Base-by-base conservation (phyloP, 2,888 invertebrate species). In the Drosophila niveifrons region DNA sequence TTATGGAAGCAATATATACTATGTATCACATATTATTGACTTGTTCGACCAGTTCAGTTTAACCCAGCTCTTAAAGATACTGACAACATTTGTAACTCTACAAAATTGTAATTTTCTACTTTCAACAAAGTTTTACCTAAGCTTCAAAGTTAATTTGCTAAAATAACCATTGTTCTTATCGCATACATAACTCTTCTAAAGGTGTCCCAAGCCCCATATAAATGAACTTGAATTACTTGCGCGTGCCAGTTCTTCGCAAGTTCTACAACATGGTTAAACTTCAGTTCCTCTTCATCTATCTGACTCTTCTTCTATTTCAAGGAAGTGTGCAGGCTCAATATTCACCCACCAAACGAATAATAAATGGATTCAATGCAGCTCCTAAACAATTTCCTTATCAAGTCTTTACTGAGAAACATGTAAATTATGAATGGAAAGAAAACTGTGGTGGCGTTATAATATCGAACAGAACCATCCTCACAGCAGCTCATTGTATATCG, bases 61-160 rank as follows among this genome's bases (percentile, higher is more conserved):
- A 23, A 23, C 23, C 6, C 23, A 23, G 1, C 23, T 23, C 6
- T 23, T 6, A 6, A 23, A 23, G 6, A 23, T 0, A 23, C 6
- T 6, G 0, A 23, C 1, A 23, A 23, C 23, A 23, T 23, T 23
- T 23, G 4, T 23, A 6, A 23, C 23, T 23, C 23, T 23, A 23
- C 23, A 18, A 18, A 18, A 18, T 18, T 18, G 0, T 3, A 62
- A 53, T 65, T 61, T 31, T 51, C 48, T 63, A 61, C 64, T 67
- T 67, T 61, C 63, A 55, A 68, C 57, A 79, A 71, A 64, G 52
- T 61, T 13, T 8, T 31, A 46, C 34, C 48, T 29, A 41, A 39
- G 47, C 65, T 65, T 29, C 48, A 36, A 41, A 43, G 44, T 59
- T 66, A 79, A 79, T 73, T 70, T 59, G 63, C 63, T 48, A 48